Evolutionary conservation across 2,113 vertebrate species (phyloP), one percentile per base, ranked within the genome.

Genomic region (Pycnonotus jocosus): DNA sequence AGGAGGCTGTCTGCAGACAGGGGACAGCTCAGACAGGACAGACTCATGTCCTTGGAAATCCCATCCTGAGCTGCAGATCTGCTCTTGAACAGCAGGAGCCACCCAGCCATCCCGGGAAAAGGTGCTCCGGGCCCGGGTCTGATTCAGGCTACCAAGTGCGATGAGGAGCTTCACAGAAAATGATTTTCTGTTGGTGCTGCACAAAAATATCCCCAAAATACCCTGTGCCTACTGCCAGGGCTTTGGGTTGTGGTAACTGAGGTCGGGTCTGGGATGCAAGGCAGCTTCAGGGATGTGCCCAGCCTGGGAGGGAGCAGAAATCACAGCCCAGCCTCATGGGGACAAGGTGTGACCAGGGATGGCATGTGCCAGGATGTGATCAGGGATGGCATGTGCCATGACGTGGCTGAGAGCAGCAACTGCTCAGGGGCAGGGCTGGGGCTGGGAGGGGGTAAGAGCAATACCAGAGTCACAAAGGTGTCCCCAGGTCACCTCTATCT

Each of bases 81-180:
- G 44, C 2, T 2, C 25, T 53, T 12, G 45, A 42, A 10, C 47
- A 68, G 57, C 72, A 47, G 66, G 17, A 93, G 6, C 58, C 68
- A 28, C 27, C 53, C 66, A 71, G 51, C 9, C 38, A 23, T 7
- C 27, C 50, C 0, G 1, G 50, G 25, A 60, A 57, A 81, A 61
- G 42, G 35, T 5, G 6, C 5, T 0, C 28, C 61, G 37, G 9
- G 11, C 33, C 57, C 0, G 0, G 18, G 37, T 33, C n/a, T 31
- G 31, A 11, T 31, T 48, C 12, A n/a, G 60, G 54, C 16, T 30
- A 31, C 66, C 21, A 27, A 64, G 42, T 4, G 25, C 15, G 13
- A 1, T 0, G 0, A 76, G 50, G 11, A 47, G 5, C 30, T 72
- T 33, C 44, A 33, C 44, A 53, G 19, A 53, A 77, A 77, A 51